These are phyloP conservation scores for Amphiura filiformis DNA, from an alignment of 35 echinoderm and acorn worm genomes.

Conservation along the genomic window DNA sequence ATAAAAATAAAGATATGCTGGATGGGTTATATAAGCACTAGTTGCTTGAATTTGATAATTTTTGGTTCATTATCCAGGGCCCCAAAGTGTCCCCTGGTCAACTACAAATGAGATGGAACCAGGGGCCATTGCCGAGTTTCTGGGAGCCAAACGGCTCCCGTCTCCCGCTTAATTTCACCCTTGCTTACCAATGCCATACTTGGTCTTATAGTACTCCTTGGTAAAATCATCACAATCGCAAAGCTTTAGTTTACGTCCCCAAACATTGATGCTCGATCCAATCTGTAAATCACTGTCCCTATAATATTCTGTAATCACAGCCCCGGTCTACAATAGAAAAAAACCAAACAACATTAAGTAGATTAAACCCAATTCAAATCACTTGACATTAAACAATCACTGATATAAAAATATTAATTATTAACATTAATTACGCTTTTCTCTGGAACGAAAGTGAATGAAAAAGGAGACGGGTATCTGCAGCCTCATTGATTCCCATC, in stretches of 20 bases:
- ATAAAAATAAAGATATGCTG: not conserved
- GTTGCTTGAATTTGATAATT: not conserved
- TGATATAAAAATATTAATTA: not conserved
- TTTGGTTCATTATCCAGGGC: not conserved
- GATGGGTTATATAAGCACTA: no score
- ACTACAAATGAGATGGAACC: no score
- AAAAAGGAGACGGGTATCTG: no score
- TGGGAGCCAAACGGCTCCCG: no score
- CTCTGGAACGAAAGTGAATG: not conserved
- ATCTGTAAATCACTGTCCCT: conserved; percentile 75
- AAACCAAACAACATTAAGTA: not conserved
- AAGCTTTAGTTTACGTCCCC: conserved; percentile 72
- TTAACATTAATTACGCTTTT: no score
- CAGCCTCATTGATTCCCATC: no score
- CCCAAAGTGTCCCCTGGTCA: no score
- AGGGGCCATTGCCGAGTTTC: no score
- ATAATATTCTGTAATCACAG: conserved; percentile 82
- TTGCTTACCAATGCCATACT: conserved; percentile 93
- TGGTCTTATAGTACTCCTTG: conserved; percentile 85
- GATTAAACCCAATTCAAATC: not conserved
- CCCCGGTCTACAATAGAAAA: conserved; percentile 92
- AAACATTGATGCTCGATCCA: conserved; percentile 75
- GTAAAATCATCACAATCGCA: conserved; percentile 97
- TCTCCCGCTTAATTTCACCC: no score
- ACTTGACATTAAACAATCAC: not conserved